These are phyloP conservation scores for Conus canariensis DNA, from an alignment of 2,888 invertebrate species.

Conservation along the genomic window DNA sequence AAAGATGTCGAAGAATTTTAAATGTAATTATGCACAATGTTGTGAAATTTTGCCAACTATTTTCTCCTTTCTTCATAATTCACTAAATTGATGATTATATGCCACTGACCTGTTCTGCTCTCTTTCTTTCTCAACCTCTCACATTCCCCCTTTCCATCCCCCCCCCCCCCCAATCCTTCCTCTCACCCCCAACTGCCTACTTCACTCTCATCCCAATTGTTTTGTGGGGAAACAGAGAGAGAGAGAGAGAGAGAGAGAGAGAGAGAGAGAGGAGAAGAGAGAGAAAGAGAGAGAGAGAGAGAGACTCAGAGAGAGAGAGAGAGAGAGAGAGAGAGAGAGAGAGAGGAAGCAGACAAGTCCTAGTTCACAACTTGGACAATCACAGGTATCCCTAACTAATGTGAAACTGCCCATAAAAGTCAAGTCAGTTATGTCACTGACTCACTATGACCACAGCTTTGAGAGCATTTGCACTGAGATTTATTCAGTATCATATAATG, in stretches of 20 bases:
- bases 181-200: no score
- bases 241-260: constrained; percentile 3
- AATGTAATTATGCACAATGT: not conserved
- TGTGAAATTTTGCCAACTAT: not conserved
- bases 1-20: not conserved
- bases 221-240: not conserved
- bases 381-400: no score
- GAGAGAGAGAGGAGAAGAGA: not conserved
- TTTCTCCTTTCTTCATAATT: not conserved
- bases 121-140: not conserved
- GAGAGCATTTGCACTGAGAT: no score
- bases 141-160: not conserved
- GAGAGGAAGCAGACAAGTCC: no score
- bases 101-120: not conserved
- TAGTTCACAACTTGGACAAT: no score
- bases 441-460: no score
- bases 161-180: not conserved
- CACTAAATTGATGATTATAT: not conserved
- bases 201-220: not conserved
- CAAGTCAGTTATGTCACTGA: no score
- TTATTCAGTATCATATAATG: no score
- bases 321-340: no score
- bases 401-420: no score
- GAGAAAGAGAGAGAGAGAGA: not conserved
- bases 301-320: no score